These are phyloP conservation scores for Elachura formosa DNA, from an alignment of 2,113 vertebrate species.

Conservation along the genomic window DNA sequence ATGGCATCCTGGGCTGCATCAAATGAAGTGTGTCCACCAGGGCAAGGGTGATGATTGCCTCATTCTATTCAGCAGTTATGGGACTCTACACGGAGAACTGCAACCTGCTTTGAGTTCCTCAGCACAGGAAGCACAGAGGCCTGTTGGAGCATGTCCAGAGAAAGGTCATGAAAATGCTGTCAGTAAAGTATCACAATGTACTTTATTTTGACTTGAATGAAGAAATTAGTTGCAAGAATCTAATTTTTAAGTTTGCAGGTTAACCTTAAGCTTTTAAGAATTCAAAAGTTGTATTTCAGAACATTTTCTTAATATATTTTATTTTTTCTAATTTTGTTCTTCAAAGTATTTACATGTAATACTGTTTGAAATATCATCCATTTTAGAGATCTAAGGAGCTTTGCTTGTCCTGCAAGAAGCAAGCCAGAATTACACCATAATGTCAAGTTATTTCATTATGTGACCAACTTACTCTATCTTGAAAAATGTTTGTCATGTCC, in stretches of 20 bases:
- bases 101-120: neutral
- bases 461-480: neutral
- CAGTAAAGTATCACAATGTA: neutral
- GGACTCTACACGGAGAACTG: neutral
- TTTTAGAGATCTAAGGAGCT: neutral
- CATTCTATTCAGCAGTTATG: rapidly evolving
- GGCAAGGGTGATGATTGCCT: neutral
- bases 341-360: neutral
- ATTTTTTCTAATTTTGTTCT: neutral
- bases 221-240: neutral
- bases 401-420: neutral
- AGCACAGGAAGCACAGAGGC: neutral
- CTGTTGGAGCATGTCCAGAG: neutral
- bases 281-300: neutral
- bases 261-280: neutral
- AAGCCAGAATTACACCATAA: neutral
- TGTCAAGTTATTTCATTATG: neutral
- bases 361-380: neutral
- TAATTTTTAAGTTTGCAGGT: neutral
- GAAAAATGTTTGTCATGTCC: neutral
- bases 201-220: neutral
- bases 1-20: neutral
- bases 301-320: neutral
- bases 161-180: too few species aligned
- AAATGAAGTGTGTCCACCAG: neutral